A percentile compares a stretch with the other conserved stretches of the same genome.
These are phyloP conservation scores for Bubo blakistoni DNA, from an alignment of 2,113 vertebrate genomes.

Conservation along the genomic window DNA sequence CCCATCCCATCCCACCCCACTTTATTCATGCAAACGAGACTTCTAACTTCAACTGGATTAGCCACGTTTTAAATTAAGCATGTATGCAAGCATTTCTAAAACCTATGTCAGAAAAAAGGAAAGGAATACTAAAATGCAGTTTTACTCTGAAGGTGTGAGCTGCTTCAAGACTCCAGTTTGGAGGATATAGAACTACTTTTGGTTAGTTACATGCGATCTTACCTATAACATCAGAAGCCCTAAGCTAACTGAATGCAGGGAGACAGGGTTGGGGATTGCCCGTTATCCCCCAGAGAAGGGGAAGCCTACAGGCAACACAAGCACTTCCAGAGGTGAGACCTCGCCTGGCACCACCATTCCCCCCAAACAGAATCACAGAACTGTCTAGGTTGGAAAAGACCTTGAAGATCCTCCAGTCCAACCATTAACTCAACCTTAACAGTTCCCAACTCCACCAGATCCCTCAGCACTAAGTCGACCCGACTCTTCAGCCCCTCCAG, in stretches of 20 bases:
- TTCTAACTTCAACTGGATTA: background rate
- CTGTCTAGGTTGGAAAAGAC: no score
- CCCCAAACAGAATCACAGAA: no score
- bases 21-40: background rate
- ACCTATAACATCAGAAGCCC: rapidly evolving
- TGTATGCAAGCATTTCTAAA: rapidly evolving
- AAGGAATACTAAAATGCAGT: background rate
- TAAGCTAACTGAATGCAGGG: no score
- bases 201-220: rapidly evolving
- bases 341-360: no score
- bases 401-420: no score
- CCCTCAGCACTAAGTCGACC: no score
- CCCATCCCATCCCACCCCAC: background rate
- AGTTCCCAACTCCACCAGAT: no score
- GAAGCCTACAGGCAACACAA: rapidly evolving
- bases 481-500: no score
- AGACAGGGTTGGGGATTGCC: rapidly evolving
- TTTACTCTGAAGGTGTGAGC: background rate
- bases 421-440: no score
- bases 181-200: rapidly evolving
- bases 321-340: rapidly evolving
- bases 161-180: background rate
- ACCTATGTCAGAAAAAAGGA: background rate
- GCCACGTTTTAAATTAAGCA: background rate
- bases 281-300: rapidly evolving